These are phyloP conservation scores for Dipodomys spectabilis DNA, from an alignment of 2,113 vertebrate species.

Conservation along the genomic window DNA sequence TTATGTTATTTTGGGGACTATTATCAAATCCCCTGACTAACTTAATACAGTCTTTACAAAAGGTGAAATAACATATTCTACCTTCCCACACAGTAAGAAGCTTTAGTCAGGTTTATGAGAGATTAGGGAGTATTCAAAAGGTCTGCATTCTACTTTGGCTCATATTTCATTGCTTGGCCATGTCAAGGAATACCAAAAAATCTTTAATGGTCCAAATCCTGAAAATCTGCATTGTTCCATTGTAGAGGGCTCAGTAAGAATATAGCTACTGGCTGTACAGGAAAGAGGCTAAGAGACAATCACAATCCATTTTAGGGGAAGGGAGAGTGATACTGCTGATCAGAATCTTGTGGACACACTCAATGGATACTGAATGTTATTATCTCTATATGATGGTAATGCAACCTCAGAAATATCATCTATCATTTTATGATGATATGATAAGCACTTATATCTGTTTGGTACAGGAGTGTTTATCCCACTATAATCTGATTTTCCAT, in stretches of 20 bases:
- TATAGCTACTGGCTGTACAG: not conserved
- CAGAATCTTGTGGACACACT: not conserved
- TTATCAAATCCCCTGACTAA: not conserved
- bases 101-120: not conserved
- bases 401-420: not conserved
- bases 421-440: not conserved
- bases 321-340: not conserved
- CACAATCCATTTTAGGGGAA: not conserved
- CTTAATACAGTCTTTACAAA: not conserved
- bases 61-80: not conserved
- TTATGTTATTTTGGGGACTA: not conserved
- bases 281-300: not conserved
- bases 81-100: not conserved
- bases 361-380: not conserved
- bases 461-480: not conserved
- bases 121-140: not conserved
- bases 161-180: not conserved
- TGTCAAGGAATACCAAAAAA: not conserved
- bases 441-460: not conserved
- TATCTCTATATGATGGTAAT: not conserved
- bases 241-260: slow-evolving; percentile 32
- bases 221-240: slow-evolving; percentile 27
- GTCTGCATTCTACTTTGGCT: not conserved
- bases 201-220: not conserved
- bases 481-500: not conserved